Base-by-base conservation (phyloP, 2,888 invertebrate genomes). In the Yponomeuta malinellus region DNA sequence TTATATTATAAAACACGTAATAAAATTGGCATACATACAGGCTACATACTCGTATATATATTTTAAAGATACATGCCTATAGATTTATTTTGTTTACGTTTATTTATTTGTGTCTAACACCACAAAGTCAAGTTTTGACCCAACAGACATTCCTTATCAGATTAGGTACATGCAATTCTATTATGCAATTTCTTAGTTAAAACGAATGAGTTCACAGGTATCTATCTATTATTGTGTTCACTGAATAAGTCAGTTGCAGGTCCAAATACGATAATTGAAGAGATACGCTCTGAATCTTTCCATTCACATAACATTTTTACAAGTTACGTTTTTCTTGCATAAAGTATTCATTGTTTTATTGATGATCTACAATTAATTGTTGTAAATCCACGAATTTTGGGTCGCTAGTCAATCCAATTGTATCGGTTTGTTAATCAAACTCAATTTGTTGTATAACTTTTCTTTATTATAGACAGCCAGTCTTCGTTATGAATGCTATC, bases 201-300 rank as follows among this genome's bases (percentile, higher is more conserved):
- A 59, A 59, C 12, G 15, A 59, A 59, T 59, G 29, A 65, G n/a
- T 65, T 65, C 33, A 65, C 31, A 65, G 12, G 31, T 59, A 59
- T 3, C 12, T 15, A 59, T 59, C 15, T 15, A 59, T 59, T 59
- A 59, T 59, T 59, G 52, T 59, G 52, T 59, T 59, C 52, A 59
- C 15, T 59, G 52, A 59, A 59, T 59, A 15, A 59, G 52, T 15
- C 52, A 59, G 52, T 59, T 59, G 52, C 52, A 59, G 52, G 52
- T 59, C 52, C 52, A 59, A 59, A 59, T 59, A 59, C 52, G 52
- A 59, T 59, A 43, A 64, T 65, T 31, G 65, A 31, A 65, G 63
- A 71, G 71, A 63, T 59, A 69, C 72, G 69, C 72, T 72, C 71
- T 73, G 72, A 73, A 71, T 73, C 37, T 52, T 68, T 59, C 48